Evolutionary conservation across 1,140 invertebrate species (phyloP), one percentile per base, ranked within the genome.

Genomic region (Plutomurus gul): DNA sequence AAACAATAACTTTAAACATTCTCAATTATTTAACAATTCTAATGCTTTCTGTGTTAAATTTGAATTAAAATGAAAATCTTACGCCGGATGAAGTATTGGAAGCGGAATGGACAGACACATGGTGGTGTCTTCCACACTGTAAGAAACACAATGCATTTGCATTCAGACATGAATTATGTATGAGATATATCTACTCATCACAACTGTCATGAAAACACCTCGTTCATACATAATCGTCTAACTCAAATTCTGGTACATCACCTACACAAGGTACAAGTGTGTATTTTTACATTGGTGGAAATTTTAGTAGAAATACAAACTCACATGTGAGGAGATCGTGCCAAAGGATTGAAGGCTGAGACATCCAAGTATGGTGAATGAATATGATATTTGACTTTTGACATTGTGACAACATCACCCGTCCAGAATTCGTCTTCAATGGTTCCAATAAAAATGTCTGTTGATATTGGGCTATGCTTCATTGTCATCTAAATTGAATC

Each of bases 291-390:
- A 47, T 10, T 47, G 7, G 65, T 5, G 75, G n/a, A 82, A 73
- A 16, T 60, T 70, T 78, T 40, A 36, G 51, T 76, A 16, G 49
- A 13, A 70, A 84, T 43, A 47, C 27, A 20, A 33, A 83, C 49
- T 87, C 87, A 80, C 85, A 85, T 86, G 88, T 82, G 85, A 70
- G 84, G 71, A 10, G 89, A 89, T 82, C 89, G 89, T 20, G 89
- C 89, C 47, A 92, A 87, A 13, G 93, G 93, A 88, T 93, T 94
- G 83, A 94, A 94, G 25, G 92, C 91, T 0, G 92, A 90, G 1
- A 93, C 90, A 84, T 94, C 92, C 7, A 94, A 86, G 86, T 92
- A 94, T 1, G 93, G 93, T 56, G 92, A 92, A 84, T 94, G 92
- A 6, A 94, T 91, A 85, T 93, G 91, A 77, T 94, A 93, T 83